Base-by-base conservation (phyloP, 2,888 invertebrate species). In the Strigamia crassipes region DNA sequence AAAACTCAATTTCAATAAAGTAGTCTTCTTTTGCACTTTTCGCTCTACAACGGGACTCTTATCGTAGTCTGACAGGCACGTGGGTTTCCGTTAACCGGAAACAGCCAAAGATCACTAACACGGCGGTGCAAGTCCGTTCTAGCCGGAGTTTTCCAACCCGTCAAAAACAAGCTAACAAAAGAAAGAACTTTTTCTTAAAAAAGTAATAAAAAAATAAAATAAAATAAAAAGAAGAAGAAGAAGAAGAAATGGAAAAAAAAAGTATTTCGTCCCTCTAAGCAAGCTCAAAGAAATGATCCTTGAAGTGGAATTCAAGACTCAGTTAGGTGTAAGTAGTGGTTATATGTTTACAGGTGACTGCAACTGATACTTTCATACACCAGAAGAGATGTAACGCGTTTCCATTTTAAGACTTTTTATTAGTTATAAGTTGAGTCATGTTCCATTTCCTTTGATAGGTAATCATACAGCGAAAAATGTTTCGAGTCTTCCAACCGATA, bases 51-150 rank as follows among this genome's bases (percentile, higher is more conserved):
- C 61, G 18, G 10, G 61, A 38, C 21, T 18, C 21, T 66, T 66
- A 66, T 66, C 61, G 61, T 23, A 66, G 8, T 66, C 61, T 66
- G 61, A 66, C 61, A 66, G 61, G 61, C 61, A 66, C 61, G 61
- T 66, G 61, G 46, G 61, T 66, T 66, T 66, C 61, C 61, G 61
- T 66, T 23, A 23, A 66, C 61, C 61, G 61, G 61, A 66, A 66
- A 23, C 23, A 66, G 61, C 61, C n/a, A 66, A 66, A 66, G 61
- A 66, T 66, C 61, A 66, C 61, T 66, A 66, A 23, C 61, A 66
- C 23, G 61, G 23, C 23, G n/a, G 8, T 66, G 18, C 21, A 23
- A 66, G 23, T 66, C 61, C 61, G 61, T 23, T 18, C 8, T 66
- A 66, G 23, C 61, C 61, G 21, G n/a, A n/a, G n/a, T n/a, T 61